Evolutionary conservation across 2,797 vertebrate genomes (phyloP).

Genomic region (Pseudocheirus occidentalis): DNA sequence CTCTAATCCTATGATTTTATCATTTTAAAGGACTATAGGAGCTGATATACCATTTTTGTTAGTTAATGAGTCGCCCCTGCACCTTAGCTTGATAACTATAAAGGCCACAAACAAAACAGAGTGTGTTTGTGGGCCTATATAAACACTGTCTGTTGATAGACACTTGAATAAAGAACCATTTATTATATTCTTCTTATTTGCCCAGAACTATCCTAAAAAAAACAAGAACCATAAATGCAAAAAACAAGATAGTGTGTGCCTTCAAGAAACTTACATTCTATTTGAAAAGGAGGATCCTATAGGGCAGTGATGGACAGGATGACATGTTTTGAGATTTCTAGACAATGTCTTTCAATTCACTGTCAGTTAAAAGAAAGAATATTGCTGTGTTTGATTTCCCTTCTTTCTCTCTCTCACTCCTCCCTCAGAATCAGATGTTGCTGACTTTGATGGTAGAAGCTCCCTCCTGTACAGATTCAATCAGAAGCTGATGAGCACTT

Average conservation of each 20-base stretch:
- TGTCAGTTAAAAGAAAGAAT: background rate
- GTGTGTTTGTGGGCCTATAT: background rate
- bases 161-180: background rate
- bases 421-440: constrained; percentile 90
- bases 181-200: background rate
- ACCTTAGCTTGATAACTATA: background rate
- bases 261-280: background rate
- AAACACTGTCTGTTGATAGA: background rate
- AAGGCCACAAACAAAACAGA: background rate
- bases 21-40: background rate
- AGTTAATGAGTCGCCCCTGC: background rate
- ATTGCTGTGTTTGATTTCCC: background rate
- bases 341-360: background rate
- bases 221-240: background rate
- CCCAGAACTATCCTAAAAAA: background rate
- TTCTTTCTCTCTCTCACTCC: background rate
- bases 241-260: background rate
- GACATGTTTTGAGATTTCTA: background rate
- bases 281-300: background rate
- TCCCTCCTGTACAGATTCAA: constrained; percentile 97
- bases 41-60: background rate
- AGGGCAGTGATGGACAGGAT: background rate
- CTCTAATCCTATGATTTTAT: background rate
- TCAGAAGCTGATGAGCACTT: constrained; percentile 97
- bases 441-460: constrained; percentile 96